Evolutionary conservation across 2,797 vertebrate species (phyloP), one percentile per base, ranked within the genome.

Genomic region (Glossophaga mutica): DNA sequence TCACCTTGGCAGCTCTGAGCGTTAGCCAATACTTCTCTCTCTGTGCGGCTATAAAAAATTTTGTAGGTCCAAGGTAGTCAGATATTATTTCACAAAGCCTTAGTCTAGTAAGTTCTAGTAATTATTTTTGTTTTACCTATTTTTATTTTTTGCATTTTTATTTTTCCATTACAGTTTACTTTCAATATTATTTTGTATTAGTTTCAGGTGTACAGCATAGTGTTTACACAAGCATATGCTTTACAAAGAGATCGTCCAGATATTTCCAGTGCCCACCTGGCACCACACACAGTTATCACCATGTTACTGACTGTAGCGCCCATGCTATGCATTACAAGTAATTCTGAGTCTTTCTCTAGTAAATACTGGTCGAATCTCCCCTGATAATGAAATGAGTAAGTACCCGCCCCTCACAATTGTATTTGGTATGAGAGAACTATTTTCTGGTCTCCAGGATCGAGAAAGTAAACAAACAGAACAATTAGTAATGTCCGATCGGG

Each of bases 261-360:
- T 78, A 37, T 52, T 37, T 55, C n/a, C 46, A 78, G n/a, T 55
- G 9, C 76, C 76, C 76, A 26, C 32, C 50, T 9, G 76, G 76
- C 22, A 16, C 22, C 50, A 15, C 15, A 26, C 50, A 9, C 15
- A 55, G 34, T 26, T 79, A 55, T 10, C 22, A 26, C 0, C 0
- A 37, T 79, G 34, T 79, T 9, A 37, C 15, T 79, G 22, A 39
- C 22, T 55, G 2, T 26, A 26, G 52, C 26, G 22, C 50, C 34
- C 22, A 1, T 55, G 12, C 74, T 52, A 19, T 26, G 9, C 48
- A 5, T 77, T 52, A 52, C n/a, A 32, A 52, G 55, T 74, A 59
- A 48, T 94, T 95, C 77, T 81, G 82, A 29, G 14, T 90, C 42
- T 95, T 87, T 76, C 70, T 87, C 46, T 90, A 42, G 68, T 86